Conservation (phyloP, 2,888 invertebrate species). For the Branchellion lobata region DNA sequence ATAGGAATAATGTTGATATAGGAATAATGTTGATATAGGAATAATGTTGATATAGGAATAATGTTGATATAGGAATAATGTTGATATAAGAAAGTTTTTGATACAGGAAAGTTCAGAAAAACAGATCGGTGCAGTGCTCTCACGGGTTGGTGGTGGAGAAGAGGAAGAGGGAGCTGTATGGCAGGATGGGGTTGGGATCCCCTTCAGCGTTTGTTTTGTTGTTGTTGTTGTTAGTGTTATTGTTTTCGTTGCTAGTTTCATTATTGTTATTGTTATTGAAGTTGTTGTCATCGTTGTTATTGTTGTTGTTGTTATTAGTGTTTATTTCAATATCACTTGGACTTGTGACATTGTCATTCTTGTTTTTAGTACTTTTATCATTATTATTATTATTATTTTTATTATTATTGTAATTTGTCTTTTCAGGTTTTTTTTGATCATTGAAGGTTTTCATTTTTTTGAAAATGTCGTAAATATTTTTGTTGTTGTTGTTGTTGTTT, state of each 20-base stretch:
- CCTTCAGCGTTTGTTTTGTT: neutral
- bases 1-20: too few relatives aligned
- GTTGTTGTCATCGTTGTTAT: neutral
- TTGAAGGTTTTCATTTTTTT: neutral
- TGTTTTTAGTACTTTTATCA: neutral
- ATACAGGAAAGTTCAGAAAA: too few relatives aligned
- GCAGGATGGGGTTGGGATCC: slow-evolving; percentile 62
- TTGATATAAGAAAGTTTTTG: too few relatives aligned
- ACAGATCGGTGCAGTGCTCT: too few relatives aligned
- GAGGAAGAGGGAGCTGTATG: slow-evolving; percentile 99
- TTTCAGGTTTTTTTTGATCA: neutral
- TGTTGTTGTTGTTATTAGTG: neutral
- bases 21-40: too few relatives aligned
- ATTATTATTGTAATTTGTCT: neutral
- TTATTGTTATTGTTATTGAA: neutral
- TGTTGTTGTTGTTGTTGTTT: neutral
- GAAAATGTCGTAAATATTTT: neutral
- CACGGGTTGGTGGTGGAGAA: slow-evolving; percentile 98
- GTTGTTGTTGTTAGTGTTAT: neutral
- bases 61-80: too few relatives aligned
- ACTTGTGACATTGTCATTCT: neutral
- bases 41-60: too few relatives aligned
- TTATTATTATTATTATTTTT: neutral
- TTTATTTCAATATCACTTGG: too few relatives aligned
- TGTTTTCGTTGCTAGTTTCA: neutral